Conservation (phyloP, 2,888 invertebrate species). For the Polydrusus pterygomalis region DNA sequence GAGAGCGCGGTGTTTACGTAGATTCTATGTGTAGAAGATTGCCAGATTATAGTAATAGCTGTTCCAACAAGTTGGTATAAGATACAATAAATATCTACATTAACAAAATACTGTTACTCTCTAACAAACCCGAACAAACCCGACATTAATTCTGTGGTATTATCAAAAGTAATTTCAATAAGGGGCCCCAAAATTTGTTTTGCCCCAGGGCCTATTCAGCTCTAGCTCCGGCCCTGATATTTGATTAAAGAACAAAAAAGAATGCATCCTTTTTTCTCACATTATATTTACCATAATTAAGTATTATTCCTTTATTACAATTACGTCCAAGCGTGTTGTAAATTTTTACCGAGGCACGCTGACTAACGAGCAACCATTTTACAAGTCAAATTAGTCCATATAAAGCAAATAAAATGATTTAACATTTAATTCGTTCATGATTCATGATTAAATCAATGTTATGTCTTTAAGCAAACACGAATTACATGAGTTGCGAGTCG, state of each 20-base stretch:
- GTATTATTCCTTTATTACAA: conserved; percentile 30
- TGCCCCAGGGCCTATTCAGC: no score
- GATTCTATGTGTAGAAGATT: no score
- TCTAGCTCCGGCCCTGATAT: no score
- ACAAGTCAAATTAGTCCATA: conserved; percentile 46
- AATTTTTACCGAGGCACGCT: conserved; percentile 33
- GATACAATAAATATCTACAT: no score
- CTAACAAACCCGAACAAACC: no score
- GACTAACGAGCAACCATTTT: conserved; percentile 38
- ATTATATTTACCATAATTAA: conserved; percentile 15
- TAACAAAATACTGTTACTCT: no score
- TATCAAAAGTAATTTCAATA: no score
- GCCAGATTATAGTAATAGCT: no score
- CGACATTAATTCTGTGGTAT: no score
- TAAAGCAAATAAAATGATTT: conserved; percentile 34
- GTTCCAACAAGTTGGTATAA: no score
- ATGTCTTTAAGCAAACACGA: background rate
- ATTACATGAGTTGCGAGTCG: background rate
- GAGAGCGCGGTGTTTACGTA: no score
- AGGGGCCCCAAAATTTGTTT: no score
- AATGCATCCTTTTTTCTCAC: conserved; percentile 20
- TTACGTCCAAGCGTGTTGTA: conserved; percentile 25
- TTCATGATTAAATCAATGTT: conserved; percentile 24
- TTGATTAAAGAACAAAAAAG: background rate
- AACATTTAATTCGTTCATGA: conserved; percentile 22